Evolutionary conservation across 2,888 invertebrate genomes (phyloP), one percentile per base, ranked within the genome.

Genomic region (Gymnocheta viridis): DNA sequence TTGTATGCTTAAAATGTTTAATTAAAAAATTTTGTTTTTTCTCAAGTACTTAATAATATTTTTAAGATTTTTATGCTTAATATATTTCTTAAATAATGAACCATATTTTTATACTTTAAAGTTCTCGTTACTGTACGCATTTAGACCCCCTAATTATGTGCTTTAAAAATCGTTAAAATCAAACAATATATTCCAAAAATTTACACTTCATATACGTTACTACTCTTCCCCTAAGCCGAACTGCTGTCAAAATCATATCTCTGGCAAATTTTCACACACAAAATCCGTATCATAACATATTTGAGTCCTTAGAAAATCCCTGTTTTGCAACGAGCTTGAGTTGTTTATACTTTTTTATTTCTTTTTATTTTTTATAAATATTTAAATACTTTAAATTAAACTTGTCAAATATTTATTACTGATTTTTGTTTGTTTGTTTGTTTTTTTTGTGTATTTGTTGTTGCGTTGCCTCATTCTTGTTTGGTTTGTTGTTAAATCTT

Each of bases 341-440:
- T 41, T 51, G 10, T n/a, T 32, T 38, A 54, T 29, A n/a, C 49
- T n/a, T 49, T 49, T 17, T 19, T 14, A 22, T 56, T 66, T 10
- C 7, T 32, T 32, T 32, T 32, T 32, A 5, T 44, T n/a, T 44
- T 47, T 47, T 54, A 22, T 67, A 70, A 79, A 72, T 70, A 51
- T 73, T 73, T 62, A 64, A 70, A 64, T 54, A 64, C 70, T 56
- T 44, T 6, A 58, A 77, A 47, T 77, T 66, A 27, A 49, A 60
- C 27, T 44, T 64, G 41, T 41, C 74, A 54, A 51, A 74, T 74
- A 54, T 41, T 35, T 74, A 44, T 41, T 64, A 47, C 10, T n/a
- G 29, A 54, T 74, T 64, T 64, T 24, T 73, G 7, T 73, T 12
- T 60, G 14, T 47, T n/a, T n/a, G n/a, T n/a, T n/a, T n/a, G n/a